These are phyloP conservation scores for Drosophila sp. DNA, from an alignment of 1,140 invertebrate genomes.

Conservation along the genomic window DNA sequence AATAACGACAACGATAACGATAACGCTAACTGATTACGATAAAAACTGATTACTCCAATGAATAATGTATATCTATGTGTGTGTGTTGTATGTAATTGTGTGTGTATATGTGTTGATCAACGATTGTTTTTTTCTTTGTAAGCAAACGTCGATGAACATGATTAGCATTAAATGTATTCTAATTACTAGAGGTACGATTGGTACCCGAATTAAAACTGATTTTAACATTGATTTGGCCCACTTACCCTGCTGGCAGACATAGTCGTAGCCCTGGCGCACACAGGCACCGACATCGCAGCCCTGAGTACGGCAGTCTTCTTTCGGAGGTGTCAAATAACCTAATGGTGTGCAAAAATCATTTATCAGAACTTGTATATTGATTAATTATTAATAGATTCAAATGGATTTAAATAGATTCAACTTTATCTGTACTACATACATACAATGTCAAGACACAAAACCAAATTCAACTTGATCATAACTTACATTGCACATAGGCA, in stretches of 20 bases:
- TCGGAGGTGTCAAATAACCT: conserved; percentile 85
- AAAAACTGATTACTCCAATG: conserved; percentile 47
- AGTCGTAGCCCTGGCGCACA: conserved; percentile 90
- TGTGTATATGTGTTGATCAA: conserved; percentile 29
- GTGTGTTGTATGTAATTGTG: background rate
- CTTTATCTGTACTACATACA: no score
- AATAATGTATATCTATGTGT: conserved; percentile 26
- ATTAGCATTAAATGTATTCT: conserved; percentile 67
- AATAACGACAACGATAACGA: conserved; percentile 60
- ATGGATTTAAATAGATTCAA: no score
- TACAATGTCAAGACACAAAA: no score
- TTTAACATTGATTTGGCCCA: conserved; percentile 59
- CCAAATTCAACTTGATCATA: no score
- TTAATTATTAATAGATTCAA: no score
- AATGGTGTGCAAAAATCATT: background rate
- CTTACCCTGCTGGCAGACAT: conserved; percentile 93
- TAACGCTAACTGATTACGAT: conserved; percentile 67
- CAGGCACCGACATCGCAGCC: conserved; percentile 94
- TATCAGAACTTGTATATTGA: background rate
- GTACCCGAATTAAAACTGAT: conserved; percentile 16
- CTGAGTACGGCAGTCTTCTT: conserved; percentile 91
- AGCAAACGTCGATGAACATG: conserved; percentile 62
- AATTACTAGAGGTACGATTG: conserved; percentile 42
- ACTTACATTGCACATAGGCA: conserved; percentile 93
- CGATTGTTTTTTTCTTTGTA: conserved; percentile 46